These are phyloP conservation scores for Nycteola revayana DNA, from an alignment of 2,888 invertebrate genomes.

Conservation along the genomic window DNA sequence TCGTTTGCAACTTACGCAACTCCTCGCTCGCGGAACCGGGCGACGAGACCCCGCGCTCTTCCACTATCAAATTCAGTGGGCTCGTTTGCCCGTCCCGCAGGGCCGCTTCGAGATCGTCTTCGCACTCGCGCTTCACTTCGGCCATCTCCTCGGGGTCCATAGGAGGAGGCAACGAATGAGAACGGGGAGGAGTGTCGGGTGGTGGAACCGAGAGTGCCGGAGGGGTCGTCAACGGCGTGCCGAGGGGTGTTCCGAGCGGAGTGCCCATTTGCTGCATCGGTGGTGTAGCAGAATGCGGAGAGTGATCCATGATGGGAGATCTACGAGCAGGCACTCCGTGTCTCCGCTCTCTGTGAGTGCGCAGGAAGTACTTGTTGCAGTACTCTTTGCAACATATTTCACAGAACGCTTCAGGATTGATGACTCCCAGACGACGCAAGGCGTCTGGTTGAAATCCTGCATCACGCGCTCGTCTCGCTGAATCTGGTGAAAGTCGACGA, in stretches of 20 bases:
- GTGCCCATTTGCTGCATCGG: slow-evolving; percentile 31
- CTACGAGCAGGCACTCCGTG: slow-evolving; percentile 87
- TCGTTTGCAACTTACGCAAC: slow-evolving; percentile 93
- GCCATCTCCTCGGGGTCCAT: slow-evolving; percentile 59
- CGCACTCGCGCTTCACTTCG: slow-evolving; percentile 79
- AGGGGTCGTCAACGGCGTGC: slow-evolving; percentile 84
- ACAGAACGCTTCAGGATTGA: slow-evolving; percentile 95
- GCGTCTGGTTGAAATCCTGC: slow-evolving; percentile 88
- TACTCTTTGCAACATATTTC: slow-evolving; percentile 96
- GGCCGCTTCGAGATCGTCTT: slow-evolving; percentile 68
- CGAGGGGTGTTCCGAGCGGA: slow-evolving; percentile 53
- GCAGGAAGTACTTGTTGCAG: slow-evolving; percentile 95
- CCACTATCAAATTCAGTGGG: slow-evolving; percentile 89
- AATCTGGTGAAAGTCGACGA: slow-evolving; percentile 81
- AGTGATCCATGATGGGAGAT: slow-evolving; percentile 62
- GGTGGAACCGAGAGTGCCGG: slow-evolving; percentile 88
- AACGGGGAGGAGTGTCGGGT: slow-evolving; percentile 83
- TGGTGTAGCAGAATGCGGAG: slow-evolving; percentile 77
- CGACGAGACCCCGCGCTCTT: slow-evolving; percentile 82
- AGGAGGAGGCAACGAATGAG: slow-evolving; percentile 58
- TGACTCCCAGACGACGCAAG: slow-evolving; percentile 89
- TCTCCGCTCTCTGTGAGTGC: slow-evolving; percentile 95
- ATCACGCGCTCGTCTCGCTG: slow-evolving; percentile 85
- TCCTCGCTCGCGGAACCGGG: slow-evolving; percentile 90
- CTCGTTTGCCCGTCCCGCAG: slow-evolving; percentile 85